These are phyloP conservation scores for Echinometra lucunter DNA, from an alignment of 53 echinoderm and acorn worm species.

Conservation along the genomic window DNA sequence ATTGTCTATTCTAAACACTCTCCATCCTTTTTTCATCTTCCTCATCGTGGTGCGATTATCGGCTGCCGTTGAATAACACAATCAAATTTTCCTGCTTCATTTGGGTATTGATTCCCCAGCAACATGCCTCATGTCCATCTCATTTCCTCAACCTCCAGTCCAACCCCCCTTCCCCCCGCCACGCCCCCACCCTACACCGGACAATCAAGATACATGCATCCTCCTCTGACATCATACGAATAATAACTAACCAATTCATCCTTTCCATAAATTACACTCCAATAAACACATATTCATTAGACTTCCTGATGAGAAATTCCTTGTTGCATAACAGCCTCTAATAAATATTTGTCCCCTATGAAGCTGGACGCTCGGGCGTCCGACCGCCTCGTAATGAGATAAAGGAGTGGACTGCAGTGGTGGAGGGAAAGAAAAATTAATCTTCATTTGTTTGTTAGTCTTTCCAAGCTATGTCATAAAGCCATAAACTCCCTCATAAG, in stretches of 20 bases:
- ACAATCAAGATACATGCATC: neutral
- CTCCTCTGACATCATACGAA: slow-evolving; percentile 46
- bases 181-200: neutral
- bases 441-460: slow-evolving; percentile 38
- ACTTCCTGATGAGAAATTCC: slow-evolving; percentile 65
- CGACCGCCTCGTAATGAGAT: slow-evolving; percentile 37
- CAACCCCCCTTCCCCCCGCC: neutral
- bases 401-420: neutral
- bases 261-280: slow-evolving; percentile 68
- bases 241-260: slow-evolving; percentile 69
- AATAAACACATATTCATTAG: slow-evolving; percentile 71
- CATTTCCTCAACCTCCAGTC: slow-evolving; percentile 39
- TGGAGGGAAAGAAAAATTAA: slow-evolving; percentile 35
- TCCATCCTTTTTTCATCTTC: neutral
- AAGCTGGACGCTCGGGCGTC: neutral
- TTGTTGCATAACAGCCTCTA: slow-evolving; percentile 62
- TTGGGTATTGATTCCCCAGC: slow-evolving; percentile 37
- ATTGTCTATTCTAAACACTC: neutral
- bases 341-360: slow-evolving; percentile 64
- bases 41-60: neutral
- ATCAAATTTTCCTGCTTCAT: slow-evolving; percentile 52
- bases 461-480: slow-evolving; percentile 15
- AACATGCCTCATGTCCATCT: neutral
- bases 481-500: slow-evolving; percentile 49
- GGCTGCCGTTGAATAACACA: neutral